phyloP scores from a whole-genome alignment of 2,113 vertebrate genomes.

The Paracyprichromis sp. region DNA sequence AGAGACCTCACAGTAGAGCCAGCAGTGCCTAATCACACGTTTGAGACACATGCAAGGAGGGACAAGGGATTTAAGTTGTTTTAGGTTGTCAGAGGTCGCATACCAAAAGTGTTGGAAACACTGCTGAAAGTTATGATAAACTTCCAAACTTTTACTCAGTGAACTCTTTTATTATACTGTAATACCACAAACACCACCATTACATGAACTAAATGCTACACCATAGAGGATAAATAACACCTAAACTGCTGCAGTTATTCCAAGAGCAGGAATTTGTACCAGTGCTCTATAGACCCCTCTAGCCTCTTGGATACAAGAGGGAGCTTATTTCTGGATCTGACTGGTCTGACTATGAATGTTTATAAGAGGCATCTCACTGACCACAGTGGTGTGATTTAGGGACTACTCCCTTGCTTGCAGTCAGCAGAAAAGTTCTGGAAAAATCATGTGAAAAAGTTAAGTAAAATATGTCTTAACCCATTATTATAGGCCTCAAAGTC shows the following conservation, averaged over 20 bases:
- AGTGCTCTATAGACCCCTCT: neutral
- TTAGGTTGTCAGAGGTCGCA: neutral
- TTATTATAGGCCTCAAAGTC: conserved; percentile 20
- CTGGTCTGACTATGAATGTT: neutral
- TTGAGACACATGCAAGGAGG: neutral
- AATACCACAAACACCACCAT: rapidly evolving
- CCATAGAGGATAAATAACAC: neutral
- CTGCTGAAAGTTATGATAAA: neutral
- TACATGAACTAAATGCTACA: neutral
- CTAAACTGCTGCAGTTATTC: neutral
- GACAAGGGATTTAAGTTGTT: rapidly evolving
- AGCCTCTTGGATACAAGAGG: neutral
- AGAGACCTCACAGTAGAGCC: neutral
- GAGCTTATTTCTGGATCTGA: neutral
- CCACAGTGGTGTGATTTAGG: conserved; percentile 25
- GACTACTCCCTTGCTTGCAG: conserved; percentile 20
- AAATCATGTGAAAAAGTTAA: neutral
- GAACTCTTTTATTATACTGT: neutral
- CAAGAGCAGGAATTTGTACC: neutral
- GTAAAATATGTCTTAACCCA: neutral
- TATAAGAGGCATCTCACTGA: conserved; percentile 16
- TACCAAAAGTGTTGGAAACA: neutral
- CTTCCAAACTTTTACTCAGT: neutral
- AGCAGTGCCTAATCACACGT: neutral
- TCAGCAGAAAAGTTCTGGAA: conserved; percentile 24